Evolutionary conservation across 2,888 invertebrate species (phyloP).

Genomic region (Cantharis rufa): DNA sequence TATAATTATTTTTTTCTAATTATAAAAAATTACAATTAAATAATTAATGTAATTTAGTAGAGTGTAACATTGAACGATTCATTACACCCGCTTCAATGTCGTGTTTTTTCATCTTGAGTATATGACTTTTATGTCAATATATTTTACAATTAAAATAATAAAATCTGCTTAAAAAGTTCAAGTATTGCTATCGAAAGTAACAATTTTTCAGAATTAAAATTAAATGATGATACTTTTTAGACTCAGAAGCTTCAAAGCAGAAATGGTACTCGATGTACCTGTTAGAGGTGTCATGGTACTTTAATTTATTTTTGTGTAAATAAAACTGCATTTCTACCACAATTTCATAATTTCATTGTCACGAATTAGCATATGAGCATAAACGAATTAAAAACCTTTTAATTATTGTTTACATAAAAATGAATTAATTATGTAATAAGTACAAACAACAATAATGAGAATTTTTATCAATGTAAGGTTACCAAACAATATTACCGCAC

Average conservation of each 20-base stretch:
- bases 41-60: not conserved
- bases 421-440: not conserved
- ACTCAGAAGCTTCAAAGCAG: too few species aligned
- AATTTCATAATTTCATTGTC: too few species aligned
- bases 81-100: not conserved
- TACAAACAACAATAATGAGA: not conserved
- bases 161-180: too few species aligned
- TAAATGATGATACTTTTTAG: too few species aligned
- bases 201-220: too few species aligned
- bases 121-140: too few species aligned
- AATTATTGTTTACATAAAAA: not conserved
- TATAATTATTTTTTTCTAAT: not conserved
- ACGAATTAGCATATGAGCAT: not conserved
- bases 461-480: not conserved
- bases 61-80: slow-evolving; percentile 1
- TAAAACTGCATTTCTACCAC: too few species aligned
- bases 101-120: not conserved
- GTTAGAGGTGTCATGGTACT: too few species aligned
- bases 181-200: too few species aligned
- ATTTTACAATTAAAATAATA: too few species aligned
- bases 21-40: not conserved
- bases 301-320: too few species aligned
- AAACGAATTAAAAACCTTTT: not conserved
- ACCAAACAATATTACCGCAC: not conserved
- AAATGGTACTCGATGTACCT: too few species aligned